These are phyloP conservation scores for Ophion ventricosus DNA, from an alignment of 2,888 invertebrate species.

Conservation along the genomic window DNA sequence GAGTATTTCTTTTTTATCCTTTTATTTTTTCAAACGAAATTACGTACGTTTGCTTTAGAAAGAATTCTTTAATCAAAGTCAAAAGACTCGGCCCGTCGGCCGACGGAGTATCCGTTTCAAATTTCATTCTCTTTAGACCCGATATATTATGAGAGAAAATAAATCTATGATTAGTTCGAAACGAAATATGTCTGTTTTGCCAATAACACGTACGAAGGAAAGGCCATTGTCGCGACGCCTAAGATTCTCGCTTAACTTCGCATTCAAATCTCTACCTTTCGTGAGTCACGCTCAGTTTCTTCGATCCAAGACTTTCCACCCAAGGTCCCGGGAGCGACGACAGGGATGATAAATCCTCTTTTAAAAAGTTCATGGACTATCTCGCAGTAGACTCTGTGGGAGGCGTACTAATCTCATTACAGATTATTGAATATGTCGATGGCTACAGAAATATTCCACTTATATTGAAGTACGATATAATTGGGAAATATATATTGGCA, in stretches of 20 bases:
- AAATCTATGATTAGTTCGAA: background rate
- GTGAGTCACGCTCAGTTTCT: constrained; percentile 48
- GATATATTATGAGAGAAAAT: background rate
- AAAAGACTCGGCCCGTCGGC: constrained; percentile 79
- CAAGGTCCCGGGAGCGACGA: background rate
- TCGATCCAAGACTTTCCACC: constrained; percentile 35
- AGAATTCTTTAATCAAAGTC: background rate
- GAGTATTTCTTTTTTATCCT: background rate
- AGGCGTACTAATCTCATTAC: background rate
- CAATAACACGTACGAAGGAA: constrained; percentile 21
- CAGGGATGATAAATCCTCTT: background rate
- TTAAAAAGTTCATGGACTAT: background rate
- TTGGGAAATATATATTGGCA: too few species aligned
- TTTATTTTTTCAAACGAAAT: background rate
- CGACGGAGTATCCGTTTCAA: constrained; percentile 86
- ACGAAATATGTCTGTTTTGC: background rate
- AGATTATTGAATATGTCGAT: background rate
- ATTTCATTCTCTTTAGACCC: background rate
- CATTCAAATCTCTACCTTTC: constrained; percentile 81
- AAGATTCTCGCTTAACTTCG: constrained; percentile 82
- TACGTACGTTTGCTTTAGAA: background rate
- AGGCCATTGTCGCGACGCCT: constrained; percentile 71
- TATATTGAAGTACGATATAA: too few species aligned
- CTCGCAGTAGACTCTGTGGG: background rate
- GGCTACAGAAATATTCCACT: background rate